Conservation (phyloP, 2,888 invertebrate species). For the Pseudolycoriella hygida region DNA sequence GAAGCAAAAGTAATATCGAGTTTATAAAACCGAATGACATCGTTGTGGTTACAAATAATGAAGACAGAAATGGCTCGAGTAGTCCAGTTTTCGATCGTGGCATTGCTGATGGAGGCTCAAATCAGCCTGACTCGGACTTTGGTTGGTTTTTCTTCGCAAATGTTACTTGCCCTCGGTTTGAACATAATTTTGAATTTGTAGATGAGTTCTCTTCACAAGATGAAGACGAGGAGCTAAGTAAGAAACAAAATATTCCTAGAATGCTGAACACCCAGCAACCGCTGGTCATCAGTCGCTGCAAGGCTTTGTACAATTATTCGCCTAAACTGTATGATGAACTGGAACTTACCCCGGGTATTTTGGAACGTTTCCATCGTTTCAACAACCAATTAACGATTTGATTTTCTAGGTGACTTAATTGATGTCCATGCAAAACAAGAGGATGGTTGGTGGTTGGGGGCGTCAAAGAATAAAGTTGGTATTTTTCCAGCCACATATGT, state of each 20-base stretch:
- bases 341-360: conserved; percentile 44
- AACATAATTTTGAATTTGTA: conserved; percentile 23
- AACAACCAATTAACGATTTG: too few species aligned
- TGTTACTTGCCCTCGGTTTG: background rate
- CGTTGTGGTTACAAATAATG: background rate
- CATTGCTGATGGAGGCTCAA: conserved; percentile 58
- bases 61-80: conserved; percentile 1
- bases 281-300: conserved; percentile 47
- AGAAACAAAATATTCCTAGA: conserved; percentile 11
- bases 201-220: conserved; percentile 71
- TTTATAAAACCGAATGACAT: conserved; percentile 11
- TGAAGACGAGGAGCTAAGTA: conserved; percentile 36
- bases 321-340: conserved; percentile 79
- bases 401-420: conserved; percentile 56
- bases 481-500: conserved; percentile 92
- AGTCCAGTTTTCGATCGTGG: conserved; percentile 23
- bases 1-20: conserved; percentile 28
- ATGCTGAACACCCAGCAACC: conserved; percentile 14
- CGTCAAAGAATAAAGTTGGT: conserved; percentile 66
- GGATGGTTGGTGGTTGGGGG: conserved; percentile 92
- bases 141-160: conserved; percentile 30
- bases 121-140: conserved; percentile 74
- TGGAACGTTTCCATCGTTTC: background rate
- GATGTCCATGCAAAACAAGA: conserved; percentile 79
- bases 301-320: conserved; percentile 73